These are phyloP conservation scores for Thumatha senex DNA, from an alignment of 2,888 invertebrate genomes.

Conservation along the genomic window DNA sequence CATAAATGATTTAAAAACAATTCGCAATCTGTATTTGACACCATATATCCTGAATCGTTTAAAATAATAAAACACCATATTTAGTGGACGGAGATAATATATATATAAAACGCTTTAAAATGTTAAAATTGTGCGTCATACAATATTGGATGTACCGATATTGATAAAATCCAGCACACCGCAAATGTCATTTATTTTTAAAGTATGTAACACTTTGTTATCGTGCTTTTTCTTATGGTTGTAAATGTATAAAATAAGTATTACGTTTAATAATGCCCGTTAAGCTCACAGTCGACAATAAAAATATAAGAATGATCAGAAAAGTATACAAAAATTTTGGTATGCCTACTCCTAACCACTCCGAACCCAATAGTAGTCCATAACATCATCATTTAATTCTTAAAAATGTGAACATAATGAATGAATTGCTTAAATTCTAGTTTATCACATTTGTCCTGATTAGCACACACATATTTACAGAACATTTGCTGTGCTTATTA, in stretches of 20 bases:
- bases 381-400: neutral
- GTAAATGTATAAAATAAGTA: conserved; percentile 45
- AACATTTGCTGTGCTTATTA: conserved; percentile 70
- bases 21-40: conserved; percentile 12
- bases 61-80: conserved; percentile 54
- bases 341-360: conserved; percentile 32
- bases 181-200: conserved; percentile 34
- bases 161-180: conserved; percentile 26
- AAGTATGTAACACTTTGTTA: conserved; percentile 29
- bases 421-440: conserved; percentile 69
- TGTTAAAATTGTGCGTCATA: conserved; percentile 72
- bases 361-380: conserved; percentile 36
- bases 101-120: conserved; percentile 57
- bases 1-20: neutral
- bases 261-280: conserved; percentile 69
- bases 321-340: conserved; percentile 38
- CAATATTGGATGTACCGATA: conserved; percentile 38
- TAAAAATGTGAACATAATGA: conserved; percentile 28
- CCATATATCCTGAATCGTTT: conserved; percentile 40
- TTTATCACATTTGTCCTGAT: conserved; percentile 81
- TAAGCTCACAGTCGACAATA: conserved; percentile 58
- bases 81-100: conserved; percentile 74
- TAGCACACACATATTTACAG: conserved; percentile 75
- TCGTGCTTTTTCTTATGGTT: conserved; percentile 36
- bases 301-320: conserved; percentile 40